Percentiles rank a stretch among this genome's conserved stretches.
Evolutionary conservation across 2,888 invertebrate species (phyloP).

Genomic region (Platycheirus albimanus): DNA sequence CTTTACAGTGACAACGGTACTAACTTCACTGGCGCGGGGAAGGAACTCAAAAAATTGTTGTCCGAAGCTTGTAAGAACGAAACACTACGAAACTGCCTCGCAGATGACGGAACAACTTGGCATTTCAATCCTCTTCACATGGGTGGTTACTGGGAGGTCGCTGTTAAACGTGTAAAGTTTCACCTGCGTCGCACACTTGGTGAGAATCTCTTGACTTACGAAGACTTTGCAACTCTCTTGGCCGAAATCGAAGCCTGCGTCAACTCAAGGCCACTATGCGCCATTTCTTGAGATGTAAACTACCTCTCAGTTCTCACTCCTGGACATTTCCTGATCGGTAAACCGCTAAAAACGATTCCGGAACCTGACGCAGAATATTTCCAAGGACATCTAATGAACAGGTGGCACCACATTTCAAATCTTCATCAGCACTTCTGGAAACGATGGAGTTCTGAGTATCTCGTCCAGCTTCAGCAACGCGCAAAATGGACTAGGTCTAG

Average conservation of each 20-base stretch:
- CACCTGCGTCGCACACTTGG: too few species aligned
- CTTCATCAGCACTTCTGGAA: constrained; percentile 11
- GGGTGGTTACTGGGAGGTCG: not conserved
- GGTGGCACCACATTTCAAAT: constrained; percentile 11
- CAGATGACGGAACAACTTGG: not conserved
- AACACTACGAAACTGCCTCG: too few species aligned
- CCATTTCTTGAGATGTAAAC: not conserved
- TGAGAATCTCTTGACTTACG: not conserved
- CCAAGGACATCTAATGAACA: not conserved
- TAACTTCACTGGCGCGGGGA: too few species aligned
- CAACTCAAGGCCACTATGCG: constrained; percentile 4
- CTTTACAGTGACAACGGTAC: too few species aligned
- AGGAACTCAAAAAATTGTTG: too few species aligned
- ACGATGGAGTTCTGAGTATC: constrained; percentile 8
- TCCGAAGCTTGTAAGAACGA: too few species aligned
- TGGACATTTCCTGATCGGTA: constrained; percentile 9
- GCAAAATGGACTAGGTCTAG: constrained; percentile 1
- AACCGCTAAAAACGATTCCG: not conserved
- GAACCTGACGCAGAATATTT: not conserved
- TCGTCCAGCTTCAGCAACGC: not conserved
- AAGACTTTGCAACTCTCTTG: not conserved
- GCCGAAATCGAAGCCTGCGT: not conserved
- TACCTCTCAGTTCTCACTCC: constrained; percentile 3
- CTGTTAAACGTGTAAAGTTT: too few species aligned
- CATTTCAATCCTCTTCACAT: not conserved